These are phyloP conservation scores for Falco berigora DNA, from an alignment of 2,797 vertebrate species.

Conservation along the genomic window DNA sequence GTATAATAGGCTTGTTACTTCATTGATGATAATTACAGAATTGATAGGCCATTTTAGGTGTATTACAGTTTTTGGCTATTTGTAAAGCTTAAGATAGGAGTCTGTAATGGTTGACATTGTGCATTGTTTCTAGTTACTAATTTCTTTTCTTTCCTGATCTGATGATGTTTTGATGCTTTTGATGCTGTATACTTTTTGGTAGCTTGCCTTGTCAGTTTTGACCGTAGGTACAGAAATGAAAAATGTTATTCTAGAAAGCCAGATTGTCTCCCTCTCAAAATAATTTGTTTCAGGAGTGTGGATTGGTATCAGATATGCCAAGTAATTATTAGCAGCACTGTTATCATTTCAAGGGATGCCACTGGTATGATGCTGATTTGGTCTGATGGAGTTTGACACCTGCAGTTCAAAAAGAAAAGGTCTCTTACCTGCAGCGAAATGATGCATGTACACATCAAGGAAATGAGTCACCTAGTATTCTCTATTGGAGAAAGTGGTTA, in stretches of 20 bases:
- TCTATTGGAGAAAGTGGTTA: neutral
- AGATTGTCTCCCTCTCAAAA: neutral
- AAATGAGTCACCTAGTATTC: neutral
- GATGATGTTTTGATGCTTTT: neutral
- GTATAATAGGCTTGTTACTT: neutral
- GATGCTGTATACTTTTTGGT: neutral
- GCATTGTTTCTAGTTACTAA: neutral
- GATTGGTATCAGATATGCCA: neutral
- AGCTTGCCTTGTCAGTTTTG: neutral
- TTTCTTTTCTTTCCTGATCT: neutral
- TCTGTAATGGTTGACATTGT: neutral
- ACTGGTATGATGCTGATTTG: neutral
- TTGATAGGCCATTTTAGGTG: neutral
- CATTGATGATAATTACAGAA: neutral
- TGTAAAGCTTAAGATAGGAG: neutral
- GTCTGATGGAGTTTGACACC: neutral
- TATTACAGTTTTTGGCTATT: neutral
- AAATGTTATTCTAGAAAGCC: neutral
- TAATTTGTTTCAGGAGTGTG: neutral
- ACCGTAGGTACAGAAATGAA: neutral
- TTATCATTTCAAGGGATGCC: neutral
- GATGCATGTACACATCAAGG: neutral
- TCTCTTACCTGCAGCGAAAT: neutral
- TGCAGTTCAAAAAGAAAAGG: neutral
- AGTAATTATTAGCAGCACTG: neutral